Evolutionary conservation across 2,888 invertebrate species (phyloP).

Genomic region (Napeogenes inachia): DNA sequence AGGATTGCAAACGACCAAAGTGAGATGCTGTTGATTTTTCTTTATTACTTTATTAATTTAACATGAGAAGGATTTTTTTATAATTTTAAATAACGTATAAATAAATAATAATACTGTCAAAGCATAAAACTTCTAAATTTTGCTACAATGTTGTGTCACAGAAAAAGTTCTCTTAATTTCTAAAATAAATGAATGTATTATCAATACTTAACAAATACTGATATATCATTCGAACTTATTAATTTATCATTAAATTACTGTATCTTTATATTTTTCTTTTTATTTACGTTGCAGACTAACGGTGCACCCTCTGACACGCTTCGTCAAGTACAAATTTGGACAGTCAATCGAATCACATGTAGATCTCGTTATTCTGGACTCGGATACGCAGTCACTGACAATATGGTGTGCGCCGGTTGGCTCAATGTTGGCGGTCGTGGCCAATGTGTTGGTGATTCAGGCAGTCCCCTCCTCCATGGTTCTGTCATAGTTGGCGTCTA

Average conservation of each 20-base stretch:
- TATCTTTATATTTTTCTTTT: not conserved
- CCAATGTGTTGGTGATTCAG: conserved; percentile 51
- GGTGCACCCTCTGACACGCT: conserved; percentile 43
- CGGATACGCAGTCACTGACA: conserved; percentile 38
- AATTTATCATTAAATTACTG: not conserved
- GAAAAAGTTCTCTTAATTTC: no score
- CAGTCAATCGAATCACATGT: conserved; percentile 42
- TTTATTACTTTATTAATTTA: no score
- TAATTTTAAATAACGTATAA: no score
- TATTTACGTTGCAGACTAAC: conserved; percentile 33
- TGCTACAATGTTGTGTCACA: no score
- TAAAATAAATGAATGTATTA: no score
- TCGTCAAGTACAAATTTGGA: conserved; percentile 45
- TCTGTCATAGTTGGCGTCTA: conserved; percentile 42
- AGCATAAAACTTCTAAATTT: no score
- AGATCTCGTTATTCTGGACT: conserved; percentile 35
- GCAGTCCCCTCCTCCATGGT: conserved; percentile 47
- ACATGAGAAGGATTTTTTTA: no score
- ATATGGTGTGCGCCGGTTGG: conserved; percentile 52
- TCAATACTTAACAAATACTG: no score
- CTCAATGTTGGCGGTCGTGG: conserved; percentile 45
- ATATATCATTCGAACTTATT: not conserved
- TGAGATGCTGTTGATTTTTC: no score
- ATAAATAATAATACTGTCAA: no score
- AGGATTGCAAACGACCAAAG: no score